Conservation (phyloP, 1,140 invertebrate species). For the Nautilus pompilius region DNA sequence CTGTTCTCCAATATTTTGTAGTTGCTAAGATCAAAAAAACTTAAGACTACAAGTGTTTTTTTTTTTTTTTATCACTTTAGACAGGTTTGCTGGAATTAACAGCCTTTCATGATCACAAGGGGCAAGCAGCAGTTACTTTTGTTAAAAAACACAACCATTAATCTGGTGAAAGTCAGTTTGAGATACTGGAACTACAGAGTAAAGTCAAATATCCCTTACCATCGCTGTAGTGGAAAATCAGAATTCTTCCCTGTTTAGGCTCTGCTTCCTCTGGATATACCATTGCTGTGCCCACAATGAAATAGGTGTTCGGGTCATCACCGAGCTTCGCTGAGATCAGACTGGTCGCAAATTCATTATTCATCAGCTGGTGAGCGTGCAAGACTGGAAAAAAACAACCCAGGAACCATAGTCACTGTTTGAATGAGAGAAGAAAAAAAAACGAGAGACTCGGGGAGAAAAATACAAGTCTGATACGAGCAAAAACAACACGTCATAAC, state of each 20-base stretch:
- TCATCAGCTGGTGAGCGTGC: slow-evolving; percentile 88
- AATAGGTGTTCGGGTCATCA: slow-evolving; percentile 89
- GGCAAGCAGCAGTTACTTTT: too few relatives aligned
- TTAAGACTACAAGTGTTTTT: too few relatives aligned
- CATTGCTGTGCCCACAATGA: slow-evolving; percentile 89
- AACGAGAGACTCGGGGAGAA: background rate
- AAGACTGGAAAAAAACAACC: slow-evolving; percentile 59
- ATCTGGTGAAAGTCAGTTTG: too few relatives aligned
- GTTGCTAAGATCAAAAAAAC: too few relatives aligned
- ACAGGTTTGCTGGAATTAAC: too few relatives aligned
- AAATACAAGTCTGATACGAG: background rate
- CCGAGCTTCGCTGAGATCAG: slow-evolving; percentile 86
- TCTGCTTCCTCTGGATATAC: slow-evolving; percentile 93
- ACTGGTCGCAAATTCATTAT: slow-evolving; percentile 83
- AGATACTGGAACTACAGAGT: too few relatives aligned
- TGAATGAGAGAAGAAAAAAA: background rate
- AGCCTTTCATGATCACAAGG: too few relatives aligned
- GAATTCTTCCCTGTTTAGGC: slow-evolving; percentile 82
- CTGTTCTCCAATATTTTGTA: too few relatives aligned
- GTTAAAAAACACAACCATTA: too few relatives aligned
- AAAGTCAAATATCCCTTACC: slow-evolving; percentile 53
- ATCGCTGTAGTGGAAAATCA: slow-evolving; percentile 89
- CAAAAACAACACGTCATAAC: background rate
- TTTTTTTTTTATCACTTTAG: too few relatives aligned
- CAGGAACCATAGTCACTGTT: too few relatives aligned